Conservation (phyloP, 2,888 invertebrate genomes). For the Melitaea athalia region DNA sequence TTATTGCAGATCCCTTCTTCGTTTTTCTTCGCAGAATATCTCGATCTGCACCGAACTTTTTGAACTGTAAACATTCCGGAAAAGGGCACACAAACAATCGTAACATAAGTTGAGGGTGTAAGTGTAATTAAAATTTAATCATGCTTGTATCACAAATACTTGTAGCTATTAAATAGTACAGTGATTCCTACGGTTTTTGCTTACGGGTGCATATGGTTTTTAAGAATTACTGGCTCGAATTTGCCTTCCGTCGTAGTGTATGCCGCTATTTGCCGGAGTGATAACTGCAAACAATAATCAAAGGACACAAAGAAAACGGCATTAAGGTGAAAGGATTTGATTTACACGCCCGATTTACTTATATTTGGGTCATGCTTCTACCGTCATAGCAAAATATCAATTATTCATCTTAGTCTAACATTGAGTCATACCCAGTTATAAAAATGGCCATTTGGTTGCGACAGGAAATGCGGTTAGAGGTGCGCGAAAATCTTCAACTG, state of each 20-base stretch:
- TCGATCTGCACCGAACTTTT: constrained; percentile 3
- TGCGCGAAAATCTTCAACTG: constrained; percentile 20
- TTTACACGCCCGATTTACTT: constrained; percentile 12
- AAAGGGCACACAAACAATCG: constrained; percentile 14
- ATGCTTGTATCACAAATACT: constrained; percentile 18
- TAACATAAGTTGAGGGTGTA: constrained; percentile 18
- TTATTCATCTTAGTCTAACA: constrained; percentile 10
- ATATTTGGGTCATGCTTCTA: constrained; percentile 19
- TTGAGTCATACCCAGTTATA: constrained; percentile 13
- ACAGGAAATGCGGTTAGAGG: constrained; percentile 16
- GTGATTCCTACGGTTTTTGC: constrained; percentile 19
- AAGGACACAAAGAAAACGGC: constrained; percentile 27
- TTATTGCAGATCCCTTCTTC: not conserved
- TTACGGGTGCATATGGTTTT: constrained; percentile 21
- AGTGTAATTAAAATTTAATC: constrained; percentile 20
- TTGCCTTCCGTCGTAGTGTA: constrained; percentile 11
- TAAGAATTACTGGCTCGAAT: constrained; percentile 14
- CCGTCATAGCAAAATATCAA: constrained; percentile 10
- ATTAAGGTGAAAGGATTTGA: constrained; percentile 12
- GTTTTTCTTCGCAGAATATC: constrained; percentile 4
- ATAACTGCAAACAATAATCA: constrained; percentile 26
- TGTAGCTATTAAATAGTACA: constrained; percentile 17
- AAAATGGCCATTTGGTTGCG: constrained; percentile 2
- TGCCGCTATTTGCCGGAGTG: constrained; percentile 19
- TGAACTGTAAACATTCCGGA: constrained; percentile 22